Base-by-base conservation (phyloP, 2,888 invertebrate genomes). In the Diogma glabrata region DNA sequence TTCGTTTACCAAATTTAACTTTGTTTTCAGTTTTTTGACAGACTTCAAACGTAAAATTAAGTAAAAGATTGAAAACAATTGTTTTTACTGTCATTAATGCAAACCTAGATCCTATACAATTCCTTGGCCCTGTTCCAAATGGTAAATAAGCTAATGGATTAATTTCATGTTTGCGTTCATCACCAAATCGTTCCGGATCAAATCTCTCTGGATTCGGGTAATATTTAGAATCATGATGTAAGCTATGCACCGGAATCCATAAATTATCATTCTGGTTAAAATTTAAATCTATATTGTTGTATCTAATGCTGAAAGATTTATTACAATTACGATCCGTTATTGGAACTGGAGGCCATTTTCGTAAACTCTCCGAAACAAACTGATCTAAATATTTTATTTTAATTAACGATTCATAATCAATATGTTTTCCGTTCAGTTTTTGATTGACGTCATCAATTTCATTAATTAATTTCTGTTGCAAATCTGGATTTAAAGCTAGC, bases 341-440 rank as follows among this genome's bases (percentile, higher is more conserved):
- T 1, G 68, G 45, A 1, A 61, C 71, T 1, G 74, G 67, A 0
- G 78, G 74, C 77, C 77, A 79, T 52, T 66, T 62, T 16, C 77
- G 63, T 3, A 77, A 62, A 0, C 69, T 56, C 58, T 78, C 77
- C 60, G 75, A 75, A 17, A 51, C 12, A 1, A 69, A 64, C 60
- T 67, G 67, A 56, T 81, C 81, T 69, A 81, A 60, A 53, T 81
- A 81, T 45, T 71, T 71, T 77, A 81, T 75, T 36, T 67, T 70
- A 57, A 75, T 71, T 1, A 81, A 63, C 1, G 70, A 69, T 28
- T 74, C 76, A 55, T 77, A 81, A 45, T 73, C 72, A 1, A 78
- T 60, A 43, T 71, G 71, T 8, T 73, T 73, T 0, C 66, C 14
- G 8, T 43, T 20, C n/a, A n/a, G n/a, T 6, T 43, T 69, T 6